phyloP scores from a whole-genome alignment of 2,888 invertebrate genomes.

The Epinotia demarniana region DNA sequence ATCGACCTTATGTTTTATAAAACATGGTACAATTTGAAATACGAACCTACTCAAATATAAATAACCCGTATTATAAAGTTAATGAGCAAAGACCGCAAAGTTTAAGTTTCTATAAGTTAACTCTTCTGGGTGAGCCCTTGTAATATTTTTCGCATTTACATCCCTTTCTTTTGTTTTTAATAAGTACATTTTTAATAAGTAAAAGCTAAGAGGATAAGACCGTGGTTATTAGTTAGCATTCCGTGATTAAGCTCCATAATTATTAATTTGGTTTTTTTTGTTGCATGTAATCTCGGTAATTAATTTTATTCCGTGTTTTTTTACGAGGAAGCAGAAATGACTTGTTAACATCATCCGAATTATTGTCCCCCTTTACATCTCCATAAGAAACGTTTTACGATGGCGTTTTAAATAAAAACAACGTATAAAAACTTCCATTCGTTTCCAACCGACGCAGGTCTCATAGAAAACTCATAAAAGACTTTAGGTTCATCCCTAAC shows the following conservation, averaged over 20 bases:
- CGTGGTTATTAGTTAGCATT: too few relatives aligned
- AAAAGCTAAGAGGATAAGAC: too few relatives aligned
- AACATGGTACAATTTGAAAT: neutral
- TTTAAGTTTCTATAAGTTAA: slow-evolving; percentile 68
- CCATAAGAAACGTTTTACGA: slow-evolving; percentile 45
- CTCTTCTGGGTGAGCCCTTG: slow-evolving; percentile 57
- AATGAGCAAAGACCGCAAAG: slow-evolving; percentile 28
- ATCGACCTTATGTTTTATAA: neutral
- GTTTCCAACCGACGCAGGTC: slow-evolving; percentile 70
- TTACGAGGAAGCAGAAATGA: slow-evolving; percentile 4
- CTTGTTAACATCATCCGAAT: slow-evolving; percentile 32
- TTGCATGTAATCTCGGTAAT: too few relatives aligned
- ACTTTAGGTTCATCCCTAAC: slow-evolving; percentile 75
- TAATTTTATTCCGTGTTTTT: neutral
- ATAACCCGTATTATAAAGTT: neutral
- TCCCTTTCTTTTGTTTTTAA: slow-evolving; percentile 60
- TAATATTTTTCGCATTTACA: slow-evolving; percentile 64
- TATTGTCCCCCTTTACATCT: slow-evolving; percentile 38
- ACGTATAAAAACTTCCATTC: slow-evolving; percentile 76
- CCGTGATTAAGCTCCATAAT: too few relatives aligned
- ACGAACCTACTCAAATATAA: neutral
- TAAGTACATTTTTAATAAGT: neutral
- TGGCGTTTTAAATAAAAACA: slow-evolving; percentile 67
- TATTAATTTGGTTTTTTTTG: too few relatives aligned
- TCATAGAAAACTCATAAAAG: slow-evolving; percentile 74